These are phyloP conservation scores for Cheilosia vernalis DNA, from an alignment of 2,888 invertebrate genomes.

Conservation along the genomic window DNA sequence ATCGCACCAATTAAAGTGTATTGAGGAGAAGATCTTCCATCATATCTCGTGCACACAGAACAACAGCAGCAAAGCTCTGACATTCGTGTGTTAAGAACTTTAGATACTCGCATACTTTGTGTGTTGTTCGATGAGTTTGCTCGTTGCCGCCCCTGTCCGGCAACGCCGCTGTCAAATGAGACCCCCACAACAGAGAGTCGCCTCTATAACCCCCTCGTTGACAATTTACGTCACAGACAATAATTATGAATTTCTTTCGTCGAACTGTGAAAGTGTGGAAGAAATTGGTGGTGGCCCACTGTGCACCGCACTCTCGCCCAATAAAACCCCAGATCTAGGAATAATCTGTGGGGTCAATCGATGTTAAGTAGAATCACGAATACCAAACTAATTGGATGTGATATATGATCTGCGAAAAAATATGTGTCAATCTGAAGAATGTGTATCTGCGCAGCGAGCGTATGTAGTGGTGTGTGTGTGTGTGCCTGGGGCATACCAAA, in stretches of 20 bases:
- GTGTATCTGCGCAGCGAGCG: conserved; percentile 27
- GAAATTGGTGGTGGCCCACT: conserved; percentile 35
- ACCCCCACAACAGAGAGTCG: conserved; percentile 24
- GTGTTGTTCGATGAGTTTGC: conserved; percentile 47
- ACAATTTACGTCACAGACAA: conserved; percentile 82
- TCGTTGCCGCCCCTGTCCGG: conserved; percentile 17
- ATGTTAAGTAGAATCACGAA: conserved; percentile 85
- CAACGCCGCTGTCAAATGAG: conserved; percentile 33
- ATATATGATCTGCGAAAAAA: conserved; percentile 78
- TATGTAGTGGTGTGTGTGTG: background rate
- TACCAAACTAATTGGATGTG: conserved; percentile 83
- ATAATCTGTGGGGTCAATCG: conserved; percentile 84
- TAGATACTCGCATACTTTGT: conserved; percentile 52
- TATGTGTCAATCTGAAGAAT: conserved; percentile 75
- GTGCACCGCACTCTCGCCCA: conserved; percentile 71
- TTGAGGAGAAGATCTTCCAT: conserved; percentile 74
- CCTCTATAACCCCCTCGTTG: conserved; percentile 72
- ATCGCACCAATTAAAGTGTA: conserved; percentile 82
- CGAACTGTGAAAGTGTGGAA: conserved; percentile 25
- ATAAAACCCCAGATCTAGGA: conserved; percentile 77
- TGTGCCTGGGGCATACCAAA: conserved; percentile 33
- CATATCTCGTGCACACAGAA: conserved; percentile 43
- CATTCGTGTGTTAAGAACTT: conserved; percentile 31
- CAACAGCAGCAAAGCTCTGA: conserved; percentile 29
- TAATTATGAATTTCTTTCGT: conserved; percentile 50